These are phyloP conservation scores for Premnoplex brunnescens DNA, from an alignment of 2,797 vertebrate genomes.

Conservation along the genomic window DNA sequence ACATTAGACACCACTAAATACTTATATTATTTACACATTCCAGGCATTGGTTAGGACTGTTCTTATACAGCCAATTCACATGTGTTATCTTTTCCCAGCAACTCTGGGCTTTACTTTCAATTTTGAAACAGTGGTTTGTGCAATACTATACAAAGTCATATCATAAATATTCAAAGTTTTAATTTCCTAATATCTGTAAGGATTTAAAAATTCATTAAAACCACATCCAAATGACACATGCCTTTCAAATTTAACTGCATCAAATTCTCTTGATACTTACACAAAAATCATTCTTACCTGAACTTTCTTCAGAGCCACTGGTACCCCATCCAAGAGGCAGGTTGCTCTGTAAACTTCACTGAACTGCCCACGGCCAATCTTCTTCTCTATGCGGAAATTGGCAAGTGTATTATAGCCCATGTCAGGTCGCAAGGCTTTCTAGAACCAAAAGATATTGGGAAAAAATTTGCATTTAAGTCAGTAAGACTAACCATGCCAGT, in stretches of 20 bases:
- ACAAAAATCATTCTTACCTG: conserved; percentile 83
- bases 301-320: conserved; percentile 96
- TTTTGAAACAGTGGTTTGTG: not conserved
- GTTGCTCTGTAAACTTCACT: conserved; percentile 95
- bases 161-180: not conserved
- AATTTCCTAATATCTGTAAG: not conserved
- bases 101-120: not conserved
- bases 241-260: not conserved
- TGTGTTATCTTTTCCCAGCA: not conserved
- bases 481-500: not conserved
- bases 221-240: not conserved
- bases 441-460: conserved; percentile 43
- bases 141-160: not conserved
- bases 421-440: conserved; percentile 92
- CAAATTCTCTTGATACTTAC: not conserved
- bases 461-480: not conserved
- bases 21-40: not conserved
- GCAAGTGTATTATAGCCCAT: conserved; percentile 93
- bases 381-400: conserved; percentile 96
- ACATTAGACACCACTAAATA: not conserved
- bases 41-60: not conserved
- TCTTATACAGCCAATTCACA: not conserved
- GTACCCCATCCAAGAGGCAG: conserved; percentile 90
- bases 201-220: not conserved
- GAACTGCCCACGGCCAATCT: conserved; percentile 96